Evolutionary conservation across 2,888 invertebrate species (phyloP).

Genomic region (Agrotis segetum): DNA sequence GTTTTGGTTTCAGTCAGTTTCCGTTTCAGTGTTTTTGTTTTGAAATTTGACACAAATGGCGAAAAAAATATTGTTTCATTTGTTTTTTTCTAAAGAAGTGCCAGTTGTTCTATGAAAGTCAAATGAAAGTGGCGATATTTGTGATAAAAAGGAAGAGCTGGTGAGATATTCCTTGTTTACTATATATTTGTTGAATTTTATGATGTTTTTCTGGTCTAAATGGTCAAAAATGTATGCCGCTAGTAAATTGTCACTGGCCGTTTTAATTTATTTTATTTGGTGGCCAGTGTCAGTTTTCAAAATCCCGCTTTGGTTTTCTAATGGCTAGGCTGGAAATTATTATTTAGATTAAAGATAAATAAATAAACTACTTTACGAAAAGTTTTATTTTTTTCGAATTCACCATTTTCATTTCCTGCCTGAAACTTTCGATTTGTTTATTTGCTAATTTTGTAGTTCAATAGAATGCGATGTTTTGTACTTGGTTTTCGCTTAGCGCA

Average conservation of each 20-base stretch:
- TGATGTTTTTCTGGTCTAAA: slow-evolving; percentile 52
- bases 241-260: slow-evolving; percentile 70
- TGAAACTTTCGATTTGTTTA: slow-evolving; percentile 31
- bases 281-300: slow-evolving; percentile 75
- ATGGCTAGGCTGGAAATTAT: slow-evolving; percentile 75
- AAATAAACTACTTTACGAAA: slow-evolving; percentile 55
- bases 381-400: slow-evolving; percentile 47
- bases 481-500: background rate
- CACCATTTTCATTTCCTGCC: slow-evolving; percentile 31
- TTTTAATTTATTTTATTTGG: slow-evolving; percentile 69
- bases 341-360: slow-evolving; percentile 57
- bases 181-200: slow-evolving; percentile 44
- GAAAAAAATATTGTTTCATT: slow-evolving; percentile 75
- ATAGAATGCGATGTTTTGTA: background rate
- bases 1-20: background rate
- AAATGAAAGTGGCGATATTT: slow-evolving; percentile 71
- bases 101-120: slow-evolving; percentile 79
- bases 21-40: slow-evolving; percentile 71
- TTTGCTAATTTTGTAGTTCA: background rate
- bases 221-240: slow-evolving; percentile 40
- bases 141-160: slow-evolving; percentile 63
- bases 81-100: slow-evolving; percentile 81
- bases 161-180: slow-evolving; percentile 67
- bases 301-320: slow-evolving; percentile 64
- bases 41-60: slow-evolving; percentile 73